These are phyloP conservation scores for Polymixis lichenea DNA, from an alignment of 2,888 invertebrate genomes.

Conservation along the genomic window DNA sequence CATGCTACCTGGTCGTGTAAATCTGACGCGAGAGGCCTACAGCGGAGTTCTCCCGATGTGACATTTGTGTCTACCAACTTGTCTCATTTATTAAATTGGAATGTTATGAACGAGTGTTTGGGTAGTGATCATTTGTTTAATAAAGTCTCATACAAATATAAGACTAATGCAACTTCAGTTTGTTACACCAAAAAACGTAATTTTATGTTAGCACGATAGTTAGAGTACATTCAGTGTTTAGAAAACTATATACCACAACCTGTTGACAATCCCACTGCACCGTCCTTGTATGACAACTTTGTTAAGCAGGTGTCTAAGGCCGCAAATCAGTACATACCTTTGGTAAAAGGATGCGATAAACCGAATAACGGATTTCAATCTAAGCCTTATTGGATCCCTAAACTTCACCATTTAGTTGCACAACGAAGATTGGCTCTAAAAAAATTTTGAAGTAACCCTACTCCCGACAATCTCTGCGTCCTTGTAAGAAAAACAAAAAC, in stretches of 20 bases:
- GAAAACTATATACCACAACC: not conserved
- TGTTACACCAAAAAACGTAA: too few species aligned
- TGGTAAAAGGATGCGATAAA: not conserved
- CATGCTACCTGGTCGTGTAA: too few species aligned
- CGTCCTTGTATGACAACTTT: not conserved
- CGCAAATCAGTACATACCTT: too few species aligned
- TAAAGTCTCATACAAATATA: too few species aligned
- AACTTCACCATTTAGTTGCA: not conserved
- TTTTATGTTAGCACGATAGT: not conserved
- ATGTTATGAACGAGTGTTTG: too few species aligned
- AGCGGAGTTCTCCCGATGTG: too few species aligned
- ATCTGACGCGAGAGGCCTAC: too few species aligned
- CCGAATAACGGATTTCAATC: not conserved
- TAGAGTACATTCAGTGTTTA: not conserved
- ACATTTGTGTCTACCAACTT: too few species aligned
- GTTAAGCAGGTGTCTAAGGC: not conserved
- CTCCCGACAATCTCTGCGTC: not conserved
- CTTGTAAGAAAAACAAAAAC: not conserved
- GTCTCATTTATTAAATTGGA: too few species aligned
- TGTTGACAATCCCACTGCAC: not conserved
- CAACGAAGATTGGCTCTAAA: not conserved
- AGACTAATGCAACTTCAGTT: too few species aligned
- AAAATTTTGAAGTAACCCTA: slow-evolving; percentile 8
- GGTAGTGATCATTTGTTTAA: too few species aligned
- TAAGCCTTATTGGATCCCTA: not conserved